Evolutionary conservation across 2,888 invertebrate species (phyloP).

Genomic region (Drosophila demipolita): DNA sequence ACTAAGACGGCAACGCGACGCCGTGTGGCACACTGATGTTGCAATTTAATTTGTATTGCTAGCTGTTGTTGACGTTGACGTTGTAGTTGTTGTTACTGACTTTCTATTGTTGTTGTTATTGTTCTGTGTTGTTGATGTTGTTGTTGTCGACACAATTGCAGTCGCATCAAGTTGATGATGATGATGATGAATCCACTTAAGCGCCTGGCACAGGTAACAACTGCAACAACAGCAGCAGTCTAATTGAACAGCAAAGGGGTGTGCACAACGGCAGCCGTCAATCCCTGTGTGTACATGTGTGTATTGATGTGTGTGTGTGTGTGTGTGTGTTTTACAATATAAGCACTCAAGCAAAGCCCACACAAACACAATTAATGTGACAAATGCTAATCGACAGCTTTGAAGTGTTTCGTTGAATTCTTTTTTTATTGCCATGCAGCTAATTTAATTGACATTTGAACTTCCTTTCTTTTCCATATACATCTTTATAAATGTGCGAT

Average conservation of each 20-base stretch:
- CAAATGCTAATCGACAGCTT: constrained; percentile 46
- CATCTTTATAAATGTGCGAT: constrained; percentile 3
- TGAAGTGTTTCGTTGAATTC: constrained; percentile 27
- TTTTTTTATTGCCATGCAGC: constrained; percentile 46
- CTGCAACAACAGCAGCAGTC: constrained; percentile 42
- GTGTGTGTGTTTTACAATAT: constrained; percentile 11
- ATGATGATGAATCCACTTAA: constrained; percentile 78
- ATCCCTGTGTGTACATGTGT: constrained; percentile 2
- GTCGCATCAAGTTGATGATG: constrained; percentile 57
- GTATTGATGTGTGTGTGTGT: constrained; percentile 6
- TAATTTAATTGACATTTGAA: constrained; percentile 50
- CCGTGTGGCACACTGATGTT: constrained; percentile 66
- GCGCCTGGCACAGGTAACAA: constrained; percentile 36
- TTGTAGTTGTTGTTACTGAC: constrained; percentile 30
- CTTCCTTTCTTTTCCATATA: constrained; percentile 20
- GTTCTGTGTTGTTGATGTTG: constrained; percentile 9
- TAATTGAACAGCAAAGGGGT: constrained; percentile 73
- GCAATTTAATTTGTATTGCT: constrained; percentile 80
- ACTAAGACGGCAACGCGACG: constrained; percentile 59
- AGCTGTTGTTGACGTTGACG: constrained; percentile 47
- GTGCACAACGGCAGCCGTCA: constrained; percentile 17
- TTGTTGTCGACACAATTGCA: constrained; percentile 67
- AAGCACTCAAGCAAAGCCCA: constrained; percentile 17
- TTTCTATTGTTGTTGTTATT: constrained; percentile 26
- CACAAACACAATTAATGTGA: constrained; percentile 29